Percentiles rank a stretch among this genome's conserved stretches.
phyloP scores from a whole-genome alignment of 2,888 invertebrate species.

The Thysanoteuthis rhombus region DNA sequence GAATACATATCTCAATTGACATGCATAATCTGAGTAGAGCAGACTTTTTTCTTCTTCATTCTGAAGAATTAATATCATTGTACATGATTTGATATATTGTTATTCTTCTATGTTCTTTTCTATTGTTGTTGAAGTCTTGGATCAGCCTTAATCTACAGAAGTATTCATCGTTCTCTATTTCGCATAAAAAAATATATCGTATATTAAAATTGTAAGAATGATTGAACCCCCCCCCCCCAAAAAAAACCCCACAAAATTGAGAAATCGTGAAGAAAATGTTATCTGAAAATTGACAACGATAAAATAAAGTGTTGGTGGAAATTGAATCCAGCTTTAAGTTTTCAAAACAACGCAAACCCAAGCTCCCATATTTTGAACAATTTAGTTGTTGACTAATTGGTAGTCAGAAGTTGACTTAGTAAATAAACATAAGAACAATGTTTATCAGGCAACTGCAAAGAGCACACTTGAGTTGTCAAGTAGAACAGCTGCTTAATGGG shows the following conservation, averaged over 20 bases:
- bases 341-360: neutral
- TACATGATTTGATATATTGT: too few relatives aligned
- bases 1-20: too few relatives aligned
- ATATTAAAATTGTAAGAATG: neutral
- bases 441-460: neutral
- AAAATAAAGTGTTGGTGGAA: neutral
- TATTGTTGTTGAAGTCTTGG: too few relatives aligned
- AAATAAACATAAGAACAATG: neutral
- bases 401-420: neutral
- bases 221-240: too few relatives aligned
- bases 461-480: slow-evolving; percentile 12
- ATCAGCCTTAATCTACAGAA: too few relatives aligned
- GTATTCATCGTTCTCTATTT: neutral
- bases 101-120: too few relatives aligned
- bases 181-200: neutral
- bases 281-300: too few relatives aligned
- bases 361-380: neutral
- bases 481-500: neutral
- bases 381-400: neutral
- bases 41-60: too few relatives aligned
- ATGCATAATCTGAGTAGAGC: too few relatives aligned
- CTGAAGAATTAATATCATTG: too few relatives aligned
- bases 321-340: neutral
- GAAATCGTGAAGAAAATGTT: neutral
- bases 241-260: neutral